A percentile compares a stretch with the other conserved stretches of the same genome.
Evolutionary conservation across 2,888 invertebrate species (phyloP).

Genomic region (Balanococcus diminutus): DNA sequence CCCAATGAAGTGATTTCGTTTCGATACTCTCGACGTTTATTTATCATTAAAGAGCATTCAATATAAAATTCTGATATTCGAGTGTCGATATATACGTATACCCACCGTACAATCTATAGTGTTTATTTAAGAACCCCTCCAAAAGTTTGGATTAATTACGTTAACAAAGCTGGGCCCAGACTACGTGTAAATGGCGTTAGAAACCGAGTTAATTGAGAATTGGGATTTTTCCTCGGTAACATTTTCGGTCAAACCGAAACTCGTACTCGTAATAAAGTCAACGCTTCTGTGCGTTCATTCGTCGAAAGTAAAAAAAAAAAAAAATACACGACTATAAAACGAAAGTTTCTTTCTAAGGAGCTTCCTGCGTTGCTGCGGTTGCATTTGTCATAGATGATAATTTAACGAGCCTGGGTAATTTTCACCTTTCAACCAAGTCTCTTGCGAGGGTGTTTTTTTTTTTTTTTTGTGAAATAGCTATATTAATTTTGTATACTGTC

Average conservation of each 20-base stretch:
- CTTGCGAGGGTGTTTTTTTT: too few relatives aligned
- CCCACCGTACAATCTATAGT: neutral
- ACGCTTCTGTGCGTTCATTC: neutral
- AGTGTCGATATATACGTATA: neutral
- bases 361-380: neutral
- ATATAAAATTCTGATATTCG: neutral
- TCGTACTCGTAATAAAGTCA: neutral
- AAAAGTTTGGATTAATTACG: constrained; percentile 8
- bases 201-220: neutral
- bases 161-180: neutral
- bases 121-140: neutral
- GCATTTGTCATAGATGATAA: neutral
- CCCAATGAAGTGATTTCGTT: neutral
- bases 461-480: neutral
- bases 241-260: neutral
- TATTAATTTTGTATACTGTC: neutral
- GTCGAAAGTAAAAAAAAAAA: neutral
- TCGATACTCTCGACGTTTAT: neutral
- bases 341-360: neutral
- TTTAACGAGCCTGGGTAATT: neutral
- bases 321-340: neutral
- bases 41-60: constrained; percentile 18
- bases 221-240: neutral
- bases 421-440: neutral
- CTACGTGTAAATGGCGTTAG: neutral